Evolutionary conservation across 2,797 vertebrate genomes (phyloP), one percentile per base, ranked within the genome.

Genomic region (Labeo calbasu): DNA sequence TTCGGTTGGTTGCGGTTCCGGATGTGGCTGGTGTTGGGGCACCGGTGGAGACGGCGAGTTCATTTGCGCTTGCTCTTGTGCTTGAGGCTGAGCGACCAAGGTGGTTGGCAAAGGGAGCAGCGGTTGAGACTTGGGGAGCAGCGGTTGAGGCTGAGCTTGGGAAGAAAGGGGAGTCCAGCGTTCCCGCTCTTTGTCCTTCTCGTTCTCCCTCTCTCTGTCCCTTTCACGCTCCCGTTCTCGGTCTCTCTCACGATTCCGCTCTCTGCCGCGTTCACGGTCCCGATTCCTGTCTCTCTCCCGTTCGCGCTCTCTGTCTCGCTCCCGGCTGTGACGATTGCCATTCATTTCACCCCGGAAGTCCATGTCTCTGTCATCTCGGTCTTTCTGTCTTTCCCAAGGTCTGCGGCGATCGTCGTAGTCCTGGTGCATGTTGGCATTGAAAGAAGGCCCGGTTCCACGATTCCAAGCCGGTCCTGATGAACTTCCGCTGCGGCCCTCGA

Each of bases 351-450:
- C 94, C 89, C 96, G 95, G 92, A 99, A 98, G 93, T 98, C 97
- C 94, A 97, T 96, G 93, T 98, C 98, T 93, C 98, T 94, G 92
- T 99, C 98, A 86, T 99, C 98, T 79, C 97, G 94, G 92, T 99
- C 98, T 91, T 97, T 96, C 81, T 99, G 97, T 86, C 98, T 96
- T 90, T 99, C 98, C 98, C 98, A 99, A 21, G 96, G 96, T 86
- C 97, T 96, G 89, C 97, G 95, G 78, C 98, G 96, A 68, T 99
- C 98, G 92, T 99, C 98, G 87, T 98, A 96, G 95, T 99, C 98
- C 94, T 97, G 97, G 89, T 97, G 97, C 82, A 95, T 84, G 89
- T 98, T 97, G 85, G 94, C 94, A 77, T 96, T 97, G 90, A 98
- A 97, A 79, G 92, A 69, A 0, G 91, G 73, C 2, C 81, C 86